These are phyloP conservation scores for Eulithis testata DNA, from an alignment of 2,888 invertebrate species.

Conservation along the genomic window DNA sequence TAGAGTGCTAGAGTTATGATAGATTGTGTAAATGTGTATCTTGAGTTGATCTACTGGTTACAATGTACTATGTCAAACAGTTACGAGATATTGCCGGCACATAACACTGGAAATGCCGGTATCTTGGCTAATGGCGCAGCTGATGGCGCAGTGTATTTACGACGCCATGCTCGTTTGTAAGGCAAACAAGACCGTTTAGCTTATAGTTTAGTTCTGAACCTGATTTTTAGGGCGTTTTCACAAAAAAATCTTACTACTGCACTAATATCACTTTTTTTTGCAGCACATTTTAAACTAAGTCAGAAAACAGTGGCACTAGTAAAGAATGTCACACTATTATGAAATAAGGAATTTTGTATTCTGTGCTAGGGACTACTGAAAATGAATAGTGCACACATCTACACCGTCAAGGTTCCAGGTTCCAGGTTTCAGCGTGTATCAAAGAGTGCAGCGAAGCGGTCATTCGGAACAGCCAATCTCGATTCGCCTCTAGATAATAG, in stretches of 20 bases:
- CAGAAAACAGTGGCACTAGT: too few relatives aligned
- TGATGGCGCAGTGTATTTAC: conserved; percentile 19
- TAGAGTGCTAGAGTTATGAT: too few relatives aligned
- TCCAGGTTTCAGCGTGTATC: neutral
- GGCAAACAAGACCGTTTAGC: conserved; percentile 1
- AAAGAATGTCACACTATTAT: too few relatives aligned
- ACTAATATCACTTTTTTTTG: too few relatives aligned
- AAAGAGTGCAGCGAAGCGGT: conserved; percentile 20
- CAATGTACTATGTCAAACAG: conserved; percentile 16
- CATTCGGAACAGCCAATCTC: conserved; percentile 17
- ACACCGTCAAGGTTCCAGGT: neutral
- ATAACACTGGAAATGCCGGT: conserved; percentile 17
- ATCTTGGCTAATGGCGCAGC: conserved; percentile 24
- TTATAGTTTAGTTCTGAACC: neutral
- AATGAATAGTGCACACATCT: neutral
- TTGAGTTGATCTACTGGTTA: neutral
- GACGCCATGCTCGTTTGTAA: conserved; percentile 13
- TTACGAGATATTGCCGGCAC: conserved; percentile 26
- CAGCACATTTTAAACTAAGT: too few relatives aligned
- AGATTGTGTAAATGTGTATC: too few relatives aligned
- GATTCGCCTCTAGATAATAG: conserved; percentile 3
- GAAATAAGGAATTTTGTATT: too few relatives aligned
- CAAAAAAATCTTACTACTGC: too few relatives aligned
- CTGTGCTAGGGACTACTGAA: neutral
- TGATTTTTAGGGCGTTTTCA: too few relatives aligned